Conservation (phyloP, 2,888 invertebrate species). For the Agonopterix heracliana region DNA sequence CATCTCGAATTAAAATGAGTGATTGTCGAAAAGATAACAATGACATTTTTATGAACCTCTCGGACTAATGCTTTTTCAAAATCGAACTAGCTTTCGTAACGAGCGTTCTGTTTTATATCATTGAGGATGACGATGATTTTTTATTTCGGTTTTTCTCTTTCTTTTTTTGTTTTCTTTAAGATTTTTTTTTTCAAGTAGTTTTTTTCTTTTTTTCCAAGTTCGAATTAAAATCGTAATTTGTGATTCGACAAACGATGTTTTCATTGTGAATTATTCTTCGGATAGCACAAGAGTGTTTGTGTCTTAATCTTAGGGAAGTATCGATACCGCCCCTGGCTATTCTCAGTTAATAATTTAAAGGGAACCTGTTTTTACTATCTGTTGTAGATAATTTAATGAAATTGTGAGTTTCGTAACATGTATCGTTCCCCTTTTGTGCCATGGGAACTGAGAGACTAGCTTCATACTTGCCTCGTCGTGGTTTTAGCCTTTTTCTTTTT, state of each 20-base stretch:
- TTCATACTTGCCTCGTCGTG: no score
- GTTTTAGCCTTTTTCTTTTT: slow-evolving; percentile 6
- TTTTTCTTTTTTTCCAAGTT: not conserved
- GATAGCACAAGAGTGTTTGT: slow-evolving; percentile 9
- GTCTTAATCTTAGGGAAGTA: slow-evolving; percentile 23
- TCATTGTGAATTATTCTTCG: slow-evolving; percentile 34
- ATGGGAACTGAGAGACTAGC: slow-evolving; percentile 18
- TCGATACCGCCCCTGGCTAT: slow-evolving; percentile 30
- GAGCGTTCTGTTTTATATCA: slow-evolving; percentile 8
- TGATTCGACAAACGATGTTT: slow-evolving; percentile 27
- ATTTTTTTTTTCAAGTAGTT: not conserved
- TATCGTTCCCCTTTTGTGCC: slow-evolving; percentile 17
- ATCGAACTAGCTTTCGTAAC: slow-evolving; percentile 23
- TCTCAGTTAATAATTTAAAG: slow-evolving; percentile 23
- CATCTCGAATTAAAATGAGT: slow-evolving; percentile 55
- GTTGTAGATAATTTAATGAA: slow-evolving; percentile 37
- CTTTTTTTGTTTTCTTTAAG: not conserved
- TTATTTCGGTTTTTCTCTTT: no score
- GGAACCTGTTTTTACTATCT: slow-evolving; percentile 32
- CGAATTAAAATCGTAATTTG: not conserved
- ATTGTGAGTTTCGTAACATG: slow-evolving; percentile 41
- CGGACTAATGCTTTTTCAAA: slow-evolving; percentile 15
- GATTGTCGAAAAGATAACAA: slow-evolving; percentile 52
- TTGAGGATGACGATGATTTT: no score
- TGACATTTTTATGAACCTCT: slow-evolving; percentile 41